Evolutionary conservation across 2,797 vertebrate species (phyloP).

Genomic region (Coranthus polyacanthus): DNA sequence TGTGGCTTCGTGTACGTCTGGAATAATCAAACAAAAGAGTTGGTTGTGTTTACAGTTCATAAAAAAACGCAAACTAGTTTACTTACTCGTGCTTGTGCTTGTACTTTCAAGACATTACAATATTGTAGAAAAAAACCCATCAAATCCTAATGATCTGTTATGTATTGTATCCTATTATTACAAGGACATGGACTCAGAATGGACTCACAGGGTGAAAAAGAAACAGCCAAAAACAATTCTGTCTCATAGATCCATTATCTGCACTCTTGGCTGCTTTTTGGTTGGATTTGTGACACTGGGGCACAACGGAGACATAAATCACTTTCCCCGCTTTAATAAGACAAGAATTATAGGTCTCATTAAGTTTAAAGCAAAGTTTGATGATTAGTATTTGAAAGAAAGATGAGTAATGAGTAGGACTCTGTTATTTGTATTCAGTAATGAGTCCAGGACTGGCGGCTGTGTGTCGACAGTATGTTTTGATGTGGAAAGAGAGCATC

Average conservation of each 20-base stretch:
- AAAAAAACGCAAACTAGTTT: too few relatives aligned
- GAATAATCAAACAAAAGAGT: too few relatives aligned
- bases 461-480: neutral
- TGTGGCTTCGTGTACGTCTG: slow-evolving; percentile 1
- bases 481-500: slow-evolving; percentile 4
- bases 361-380: slow-evolving; percentile 9
- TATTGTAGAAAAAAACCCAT: too few relatives aligned
- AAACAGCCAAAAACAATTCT: slow-evolving; percentile 1
- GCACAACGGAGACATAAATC: neutral
- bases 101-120: too few relatives aligned
- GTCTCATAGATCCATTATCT: slow-evolving; percentile 1
- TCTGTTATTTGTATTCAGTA: neutral
- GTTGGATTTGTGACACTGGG: neutral
- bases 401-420: neutral
- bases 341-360: neutral
- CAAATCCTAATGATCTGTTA: too few relatives aligned
- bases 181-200: neutral
- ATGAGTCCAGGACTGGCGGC: neutral
- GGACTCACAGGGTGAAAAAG: neutral
- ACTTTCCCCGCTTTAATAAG: neutral
- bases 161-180: too few relatives aligned
- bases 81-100: too few relatives aligned
- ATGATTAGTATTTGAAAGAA: slow-evolving; percentile 9
- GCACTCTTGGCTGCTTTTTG: neutral
- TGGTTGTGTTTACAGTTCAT: too few relatives aligned